Evolutionary conservation across 2,113 vertebrate species (phyloP).

Genomic region (Gracilinanus agilis): DNA sequence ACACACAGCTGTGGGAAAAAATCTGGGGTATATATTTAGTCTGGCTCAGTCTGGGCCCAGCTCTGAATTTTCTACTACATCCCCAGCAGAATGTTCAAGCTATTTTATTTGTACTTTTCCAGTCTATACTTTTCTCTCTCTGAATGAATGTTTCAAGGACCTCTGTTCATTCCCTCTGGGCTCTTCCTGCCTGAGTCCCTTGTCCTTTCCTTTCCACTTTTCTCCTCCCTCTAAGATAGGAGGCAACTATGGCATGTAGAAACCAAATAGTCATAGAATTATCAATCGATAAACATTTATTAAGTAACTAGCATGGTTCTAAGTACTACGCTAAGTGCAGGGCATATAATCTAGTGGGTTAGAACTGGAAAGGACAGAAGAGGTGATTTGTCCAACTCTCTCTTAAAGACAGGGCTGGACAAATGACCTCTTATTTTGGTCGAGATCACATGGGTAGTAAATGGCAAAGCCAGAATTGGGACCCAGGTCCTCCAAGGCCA

Average conservation of each 20-base stretch:
- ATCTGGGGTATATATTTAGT: slow-evolving; percentile 37
- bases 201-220: neutral
- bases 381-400: too few relatives aligned
- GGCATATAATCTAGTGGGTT: neutral
- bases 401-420: neutral
- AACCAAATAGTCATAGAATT: neutral
- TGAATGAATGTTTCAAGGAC: neutral
- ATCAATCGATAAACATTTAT: neutral
- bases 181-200: neutral
- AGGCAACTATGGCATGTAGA: neutral
- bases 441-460: neutral
- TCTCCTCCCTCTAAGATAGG: neutral
- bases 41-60: neutral
- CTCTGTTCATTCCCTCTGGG: neutral
- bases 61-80: neutral
- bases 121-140: neutral
- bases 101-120: neutral
- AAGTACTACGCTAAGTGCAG: neutral
- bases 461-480: neutral
- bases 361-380: neutral
- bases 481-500: neutral
- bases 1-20: slow-evolving; percentile 13
- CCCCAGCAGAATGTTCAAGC: neutral
- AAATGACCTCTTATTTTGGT: too few relatives aligned
- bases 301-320: neutral